These are phyloP conservation scores for Ellobius talpinus DNA, from an alignment of 2,113 vertebrate species.

Conservation along the genomic window DNA sequence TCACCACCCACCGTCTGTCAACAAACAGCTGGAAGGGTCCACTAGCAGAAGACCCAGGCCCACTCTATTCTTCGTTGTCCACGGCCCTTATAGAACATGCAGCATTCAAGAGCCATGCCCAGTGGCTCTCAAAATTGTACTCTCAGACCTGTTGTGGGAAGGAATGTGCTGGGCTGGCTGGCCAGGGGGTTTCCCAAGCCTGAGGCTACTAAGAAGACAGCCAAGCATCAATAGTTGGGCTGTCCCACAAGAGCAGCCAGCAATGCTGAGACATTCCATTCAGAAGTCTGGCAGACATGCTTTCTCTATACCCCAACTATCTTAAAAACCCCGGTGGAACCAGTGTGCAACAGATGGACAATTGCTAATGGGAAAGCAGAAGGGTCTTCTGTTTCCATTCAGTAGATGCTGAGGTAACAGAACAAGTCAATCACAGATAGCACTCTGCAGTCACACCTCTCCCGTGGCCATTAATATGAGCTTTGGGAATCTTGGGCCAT, in stretches of 20 bases:
- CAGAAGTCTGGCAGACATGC: neutral
- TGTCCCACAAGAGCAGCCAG: neutral
- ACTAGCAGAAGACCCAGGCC: neutral
- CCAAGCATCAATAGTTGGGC: neutral
- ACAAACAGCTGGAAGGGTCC: neutral
- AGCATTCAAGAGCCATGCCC: neutral
- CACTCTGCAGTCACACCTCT: neutral
- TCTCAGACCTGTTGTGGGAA: neutral
- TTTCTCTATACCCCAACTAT: neutral
- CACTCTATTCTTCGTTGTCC: neutral
- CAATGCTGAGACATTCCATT: neutral
- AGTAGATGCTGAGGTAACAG: neutral
- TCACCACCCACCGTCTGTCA: slow-evolving; percentile 7
- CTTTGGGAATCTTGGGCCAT: neutral
- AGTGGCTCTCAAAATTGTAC: neutral
- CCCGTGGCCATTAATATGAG: neutral
- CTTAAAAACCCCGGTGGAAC: neutral
- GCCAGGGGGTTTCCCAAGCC: neutral
- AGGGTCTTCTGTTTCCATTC: slow-evolving; percentile 4
- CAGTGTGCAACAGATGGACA: neutral
- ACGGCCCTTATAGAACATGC: neutral
- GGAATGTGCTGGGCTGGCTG: neutral
- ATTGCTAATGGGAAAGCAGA: neutral
- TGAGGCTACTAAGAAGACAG: neutral
- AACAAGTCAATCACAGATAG: neutral